Conservation (phyloP, 2,797 vertebrate genomes). For the Melanotaenia nigrans region DNA sequence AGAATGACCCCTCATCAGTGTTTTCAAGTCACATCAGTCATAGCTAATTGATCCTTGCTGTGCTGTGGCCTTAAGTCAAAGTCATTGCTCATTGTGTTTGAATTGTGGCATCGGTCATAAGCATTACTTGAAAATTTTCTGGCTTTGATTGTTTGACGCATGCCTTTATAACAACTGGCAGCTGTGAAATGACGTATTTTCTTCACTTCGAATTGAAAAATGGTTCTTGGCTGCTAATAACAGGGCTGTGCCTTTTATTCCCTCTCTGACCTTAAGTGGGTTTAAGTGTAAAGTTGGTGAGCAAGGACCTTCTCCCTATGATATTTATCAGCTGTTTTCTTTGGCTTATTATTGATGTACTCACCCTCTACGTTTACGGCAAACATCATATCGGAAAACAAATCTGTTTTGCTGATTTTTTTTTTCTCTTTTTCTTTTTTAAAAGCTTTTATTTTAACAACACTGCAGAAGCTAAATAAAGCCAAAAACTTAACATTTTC, state of each 20-base stretch:
- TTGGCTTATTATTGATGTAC: neutral
- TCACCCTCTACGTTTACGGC: neutral
- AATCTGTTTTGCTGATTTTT: neutral
- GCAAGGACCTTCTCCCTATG: neutral
- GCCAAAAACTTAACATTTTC: too few species aligned
- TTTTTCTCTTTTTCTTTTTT: too few species aligned
- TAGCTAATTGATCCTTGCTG: slow-evolving; percentile 54
- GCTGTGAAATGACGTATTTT: slow-evolving; percentile 35
- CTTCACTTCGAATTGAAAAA: slow-evolving; percentile 18
- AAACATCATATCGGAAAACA: neutral
- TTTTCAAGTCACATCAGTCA: slow-evolving; percentile 57
- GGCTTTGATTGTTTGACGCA: slow-evolving; percentile 29
- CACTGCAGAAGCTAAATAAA: neutral
- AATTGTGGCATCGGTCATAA: slow-evolving; percentile 15
- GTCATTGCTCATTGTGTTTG: slow-evolving; percentile 39
- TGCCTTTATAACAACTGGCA: slow-evolving; percentile 28
- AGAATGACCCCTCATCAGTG: slow-evolving; percentile 38
- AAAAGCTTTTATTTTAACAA: neutral
- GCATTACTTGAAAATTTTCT: slow-evolving; percentile 16
- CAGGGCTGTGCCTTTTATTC: slow-evolving; percentile 32
- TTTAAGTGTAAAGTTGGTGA: slow-evolving; percentile 5
- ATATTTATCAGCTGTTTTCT: neutral
- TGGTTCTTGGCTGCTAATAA: slow-evolving; percentile 25
- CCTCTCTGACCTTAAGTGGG: neutral
- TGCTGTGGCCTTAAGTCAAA: slow-evolving; percentile 25